phyloP scores from a whole-genome alignment of 2,888 invertebrate species.

The Coelopa pilipes region DNA sequence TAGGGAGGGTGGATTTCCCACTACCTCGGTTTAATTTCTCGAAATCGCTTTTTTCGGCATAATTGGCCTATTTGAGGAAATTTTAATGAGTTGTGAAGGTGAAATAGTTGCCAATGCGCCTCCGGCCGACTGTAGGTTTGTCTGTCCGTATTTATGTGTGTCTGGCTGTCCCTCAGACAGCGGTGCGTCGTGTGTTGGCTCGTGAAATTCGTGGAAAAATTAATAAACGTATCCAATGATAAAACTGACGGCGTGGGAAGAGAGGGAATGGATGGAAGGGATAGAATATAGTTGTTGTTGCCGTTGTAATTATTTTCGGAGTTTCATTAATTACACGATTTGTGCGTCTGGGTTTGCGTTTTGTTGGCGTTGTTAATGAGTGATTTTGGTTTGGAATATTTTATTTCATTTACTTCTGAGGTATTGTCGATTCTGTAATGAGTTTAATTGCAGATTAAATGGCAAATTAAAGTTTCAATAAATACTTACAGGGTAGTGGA shows the following conservation, averaged over 20 bases:
- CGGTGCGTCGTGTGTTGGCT: background rate
- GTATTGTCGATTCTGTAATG: no score
- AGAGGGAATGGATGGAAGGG: no score
- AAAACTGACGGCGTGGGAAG: background rate
- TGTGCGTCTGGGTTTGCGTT: no score
- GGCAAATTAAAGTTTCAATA: no score
- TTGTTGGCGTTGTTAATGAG: no score
- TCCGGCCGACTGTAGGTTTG: background rate
- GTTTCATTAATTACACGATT: no score
- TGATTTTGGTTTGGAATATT: no score
- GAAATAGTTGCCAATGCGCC: conserved; percentile 20
- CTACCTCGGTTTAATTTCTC: conserved; percentile 18
- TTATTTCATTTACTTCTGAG: no score
- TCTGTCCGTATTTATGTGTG: background rate
- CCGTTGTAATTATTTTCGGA: no score
- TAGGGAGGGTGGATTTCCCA: background rate
- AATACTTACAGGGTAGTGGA: no score
- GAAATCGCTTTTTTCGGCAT: conserved; percentile 41
- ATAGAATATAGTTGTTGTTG: no score
- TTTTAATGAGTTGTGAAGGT: conserved; percentile 46
- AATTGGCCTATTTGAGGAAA: conserved; percentile 42
- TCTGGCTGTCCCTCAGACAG: background rate
- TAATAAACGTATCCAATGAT: conserved; percentile 30
- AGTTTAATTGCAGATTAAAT: no score
- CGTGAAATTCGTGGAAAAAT: conserved; percentile 36